Conservation (phyloP, 1,140 invertebrate species). For the Drosophila lacteicornis region DNA sequence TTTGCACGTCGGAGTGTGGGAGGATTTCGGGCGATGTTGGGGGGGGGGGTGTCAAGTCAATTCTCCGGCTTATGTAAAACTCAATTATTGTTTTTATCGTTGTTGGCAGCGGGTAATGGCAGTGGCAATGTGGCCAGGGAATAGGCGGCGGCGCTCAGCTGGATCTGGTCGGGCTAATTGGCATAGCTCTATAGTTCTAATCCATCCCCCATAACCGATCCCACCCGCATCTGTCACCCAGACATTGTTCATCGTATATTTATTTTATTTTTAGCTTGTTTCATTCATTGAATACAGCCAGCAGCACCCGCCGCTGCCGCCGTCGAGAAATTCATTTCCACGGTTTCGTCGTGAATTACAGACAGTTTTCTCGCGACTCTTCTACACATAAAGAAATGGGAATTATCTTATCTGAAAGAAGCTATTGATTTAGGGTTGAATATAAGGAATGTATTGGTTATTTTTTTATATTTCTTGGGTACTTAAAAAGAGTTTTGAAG, state of each 20-base stretch:
- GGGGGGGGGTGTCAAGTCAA: slow-evolving; percentile 19
- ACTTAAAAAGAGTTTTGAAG: background rate
- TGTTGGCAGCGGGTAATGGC: slow-evolving; percentile 25
- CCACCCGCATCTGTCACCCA: slow-evolving; percentile 51
- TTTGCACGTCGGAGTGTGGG: slow-evolving; percentile 28
- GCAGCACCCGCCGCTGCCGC: background rate
- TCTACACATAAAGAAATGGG: slow-evolving; percentile 5
- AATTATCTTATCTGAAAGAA: background rate
- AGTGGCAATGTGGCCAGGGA: slow-evolving; percentile 19
- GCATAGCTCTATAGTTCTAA: slow-evolving; percentile 51
- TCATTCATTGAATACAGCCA: slow-evolving; percentile 48
- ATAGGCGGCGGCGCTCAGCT: slow-evolving; percentile 18
- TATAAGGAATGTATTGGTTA: background rate
- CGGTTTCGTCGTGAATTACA: slow-evolving; percentile 33
- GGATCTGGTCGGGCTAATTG: slow-evolving; percentile 48
- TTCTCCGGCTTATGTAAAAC: slow-evolving; percentile 49
- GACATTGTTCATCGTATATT: slow-evolving; percentile 49
- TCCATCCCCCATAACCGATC: slow-evolving; percentile 30
- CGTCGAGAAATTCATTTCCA: slow-evolving; percentile 44
- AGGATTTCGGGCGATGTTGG: background rate
- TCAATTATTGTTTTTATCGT: slow-evolving; percentile 29
- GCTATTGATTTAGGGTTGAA: too few species aligned
- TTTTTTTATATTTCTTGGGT: background rate
- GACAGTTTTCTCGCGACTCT: slow-evolving; percentile 22
- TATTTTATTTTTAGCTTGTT: slow-evolving; percentile 49